Conservation (phyloP, 2,888 invertebrate genomes). For the Halocaridina rubra region DNA sequence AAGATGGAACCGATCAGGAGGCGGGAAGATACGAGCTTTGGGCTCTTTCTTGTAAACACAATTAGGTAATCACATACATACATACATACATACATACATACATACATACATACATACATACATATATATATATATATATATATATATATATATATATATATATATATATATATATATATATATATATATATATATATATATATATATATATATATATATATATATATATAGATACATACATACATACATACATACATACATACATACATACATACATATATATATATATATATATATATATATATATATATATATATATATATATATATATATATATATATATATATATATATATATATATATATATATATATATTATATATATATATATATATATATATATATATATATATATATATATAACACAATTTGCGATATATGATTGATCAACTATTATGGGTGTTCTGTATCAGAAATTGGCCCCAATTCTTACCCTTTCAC, state of each 20-base stretch:
- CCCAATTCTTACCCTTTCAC: not conserved
- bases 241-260: not conserved
- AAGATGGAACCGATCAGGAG: no score
- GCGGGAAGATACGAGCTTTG: no score
- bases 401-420: not conserved
- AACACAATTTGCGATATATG: not conserved
- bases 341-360: constrained; percentile 4
- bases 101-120: not conserved
- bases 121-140: not conserved
- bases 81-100: not conserved
- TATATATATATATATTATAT: not conserved
- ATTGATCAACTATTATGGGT: no score
- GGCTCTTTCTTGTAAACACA: no score
- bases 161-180: not conserved
- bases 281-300: constrained; percentile 16
- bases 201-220: not conserved
- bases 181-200: not conserved
- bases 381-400: not conserved
- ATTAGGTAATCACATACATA: no score
- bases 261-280: not conserved
- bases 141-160: not conserved
- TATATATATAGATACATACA: not conserved
- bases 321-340: constrained; percentile 14
- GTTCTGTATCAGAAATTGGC: not conserved
- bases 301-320: constrained; percentile 8